Base-by-base conservation (phyloP, 2,888 invertebrate species). In the Bellardia pandia region DNA sequence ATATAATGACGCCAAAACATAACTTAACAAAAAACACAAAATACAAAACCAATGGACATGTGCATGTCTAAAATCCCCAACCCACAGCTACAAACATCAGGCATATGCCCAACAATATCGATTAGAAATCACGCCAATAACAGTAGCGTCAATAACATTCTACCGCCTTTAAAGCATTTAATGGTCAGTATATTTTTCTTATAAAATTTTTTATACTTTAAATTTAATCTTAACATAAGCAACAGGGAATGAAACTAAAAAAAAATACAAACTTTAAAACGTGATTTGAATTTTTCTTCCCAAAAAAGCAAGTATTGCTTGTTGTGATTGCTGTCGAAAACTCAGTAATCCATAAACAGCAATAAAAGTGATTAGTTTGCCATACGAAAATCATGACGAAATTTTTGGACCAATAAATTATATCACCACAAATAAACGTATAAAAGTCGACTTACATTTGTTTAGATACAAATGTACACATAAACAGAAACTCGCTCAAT, bases 311-410 rank as follows among this genome's bases (percentile, higher is more conserved):
- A 45, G 45, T 11, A 45, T 45, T 45, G 45, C 9, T 77, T 11
- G 33, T 48, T 33, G 23, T 45, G 11, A 9, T 37, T 56, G 40
- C 33, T 72, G 16, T 69, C 14, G 23, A 62, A 69, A 71, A 48
- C 23, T 9, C 23, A 79, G 37, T 69, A 78, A 69, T 69, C 78
- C 69, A 69, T 78, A 60, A 62, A 71, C n/a, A 71, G n/a, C 30
- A 71, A 62, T 60, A 40, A 40, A 71, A 71, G 51, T 62, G 62
- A 60, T 64, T 42, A 62, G 51, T 51, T 30, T 42, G 40, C 23
- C 51, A 51, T 66, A 37, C 33, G 45, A 64, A 76, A 66, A 56
- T 77, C 56, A 68, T 80, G n/a, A 23, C 60, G n/a, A 75, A 53
- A 53, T 56, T 74, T 14, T 42, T 7, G 48, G 16, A 14, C 40